phyloP scores from a whole-genome alignment of 2,888 invertebrate species.

The Troides aeacus region DNA sequence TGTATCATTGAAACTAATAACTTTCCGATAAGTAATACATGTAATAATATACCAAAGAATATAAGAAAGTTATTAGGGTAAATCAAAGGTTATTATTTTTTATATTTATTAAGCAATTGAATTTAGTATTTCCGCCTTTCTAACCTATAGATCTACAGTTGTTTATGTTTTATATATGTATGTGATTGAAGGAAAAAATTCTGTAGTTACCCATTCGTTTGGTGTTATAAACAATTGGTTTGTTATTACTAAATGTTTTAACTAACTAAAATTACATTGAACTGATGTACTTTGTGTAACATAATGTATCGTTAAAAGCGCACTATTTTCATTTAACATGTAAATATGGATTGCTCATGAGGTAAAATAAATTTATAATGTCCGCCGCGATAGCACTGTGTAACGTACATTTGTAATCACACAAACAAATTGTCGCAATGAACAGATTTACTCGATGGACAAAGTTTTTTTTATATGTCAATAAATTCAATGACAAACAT shows the following conservation, averaged over 20 bases:
- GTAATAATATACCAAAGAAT: slow-evolving; percentile 1
- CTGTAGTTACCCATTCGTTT: not conserved
- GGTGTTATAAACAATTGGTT: not conserved
- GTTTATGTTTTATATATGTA: not conserved
- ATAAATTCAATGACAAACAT: slow-evolving; percentile 14
- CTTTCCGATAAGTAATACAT: not conserved
- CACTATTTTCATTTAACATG: slow-evolving; percentile 41
- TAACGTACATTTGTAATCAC: slow-evolving; percentile 33
- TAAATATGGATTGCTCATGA: slow-evolving; percentile 47
- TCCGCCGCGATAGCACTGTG: slow-evolving; percentile 31
- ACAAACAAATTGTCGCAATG: slow-evolving; percentile 32
- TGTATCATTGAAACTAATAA: not conserved
- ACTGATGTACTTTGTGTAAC: too few species aligned
- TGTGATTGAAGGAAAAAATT: too few species aligned
- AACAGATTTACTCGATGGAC: slow-evolving; percentile 27
- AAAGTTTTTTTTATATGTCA: slow-evolving; percentile 27
- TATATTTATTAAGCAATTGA: not conserved
- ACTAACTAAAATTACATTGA: too few species aligned
- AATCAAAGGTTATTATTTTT: not conserved
- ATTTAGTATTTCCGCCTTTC: not conserved
- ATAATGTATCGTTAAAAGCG: slow-evolving; percentile 5
- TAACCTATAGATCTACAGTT: not conserved
- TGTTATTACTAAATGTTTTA: not conserved
- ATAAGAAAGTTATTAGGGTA: not conserved
- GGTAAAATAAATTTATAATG: slow-evolving; percentile 39